Conservation (phyloP, 2,797 vertebrate species). For the Pangasius sanitwongsei region DNA sequence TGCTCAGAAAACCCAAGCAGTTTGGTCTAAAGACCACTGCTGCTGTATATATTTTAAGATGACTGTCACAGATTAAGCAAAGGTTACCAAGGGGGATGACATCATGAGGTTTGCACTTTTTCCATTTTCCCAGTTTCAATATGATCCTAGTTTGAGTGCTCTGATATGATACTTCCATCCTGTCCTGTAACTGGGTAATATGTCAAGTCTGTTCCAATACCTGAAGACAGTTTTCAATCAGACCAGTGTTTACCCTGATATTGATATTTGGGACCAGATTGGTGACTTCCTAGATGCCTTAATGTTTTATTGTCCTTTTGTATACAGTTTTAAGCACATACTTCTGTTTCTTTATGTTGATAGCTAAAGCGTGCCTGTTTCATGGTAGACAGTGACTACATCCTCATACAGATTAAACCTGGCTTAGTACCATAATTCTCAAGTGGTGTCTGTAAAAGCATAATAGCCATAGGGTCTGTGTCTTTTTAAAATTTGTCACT, state of each 20-base stretch:
- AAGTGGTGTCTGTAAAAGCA: not conserved
- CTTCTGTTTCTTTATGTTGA: not conserved
- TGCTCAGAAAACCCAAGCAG: not conserved
- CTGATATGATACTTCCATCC: not conserved
- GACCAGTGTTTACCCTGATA: not conserved
- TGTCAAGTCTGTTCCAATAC: not conserved
- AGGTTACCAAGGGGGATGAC: not conserved
- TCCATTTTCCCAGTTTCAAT: not conserved
- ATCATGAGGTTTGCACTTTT: not conserved
- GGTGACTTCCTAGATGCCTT: not conserved
- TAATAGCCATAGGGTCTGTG: not conserved
- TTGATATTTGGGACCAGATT: not conserved
- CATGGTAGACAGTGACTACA: not conserved
- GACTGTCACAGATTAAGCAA: not conserved
- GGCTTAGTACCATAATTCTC: not conserved
- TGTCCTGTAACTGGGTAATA: not conserved
- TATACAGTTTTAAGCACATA: not conserved
- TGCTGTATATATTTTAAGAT: not conserved
- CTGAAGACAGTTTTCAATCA: not conserved
- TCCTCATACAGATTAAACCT: not conserved
- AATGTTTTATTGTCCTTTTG: not conserved
- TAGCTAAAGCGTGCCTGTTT: not conserved
- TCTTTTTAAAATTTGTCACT: not conserved
- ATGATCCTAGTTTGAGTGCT: not conserved
- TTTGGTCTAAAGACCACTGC: not conserved